These are phyloP conservation scores for Aphis gossypii DNA, from an alignment of 1,140 invertebrate species.

Conservation along the genomic window DNA sequence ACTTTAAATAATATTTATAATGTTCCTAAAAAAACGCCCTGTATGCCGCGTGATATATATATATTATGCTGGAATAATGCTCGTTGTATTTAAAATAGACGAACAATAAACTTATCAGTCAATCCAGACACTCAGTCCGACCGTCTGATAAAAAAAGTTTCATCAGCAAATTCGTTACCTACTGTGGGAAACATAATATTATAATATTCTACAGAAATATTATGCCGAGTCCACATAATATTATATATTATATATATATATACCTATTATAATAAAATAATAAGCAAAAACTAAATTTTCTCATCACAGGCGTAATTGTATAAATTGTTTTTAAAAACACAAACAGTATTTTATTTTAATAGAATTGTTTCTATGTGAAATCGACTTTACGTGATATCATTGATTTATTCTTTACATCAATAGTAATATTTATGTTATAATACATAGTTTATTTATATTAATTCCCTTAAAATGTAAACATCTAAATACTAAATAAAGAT, in stretches of 20 bases:
- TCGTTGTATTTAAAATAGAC: background rate
- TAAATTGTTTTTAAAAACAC: constrained; percentile 2
- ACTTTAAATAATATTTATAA: no score
- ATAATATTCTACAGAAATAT: background rate
- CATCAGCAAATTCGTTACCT: background rate
- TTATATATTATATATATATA: no score
- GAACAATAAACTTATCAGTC: background rate
- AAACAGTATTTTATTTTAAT: background rate
- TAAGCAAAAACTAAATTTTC: background rate
- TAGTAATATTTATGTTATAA: background rate
- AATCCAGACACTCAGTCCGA: background rate
- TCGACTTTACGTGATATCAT: background rate
- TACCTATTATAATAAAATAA: background rate
- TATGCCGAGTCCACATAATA: background rate
- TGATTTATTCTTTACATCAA: no score
- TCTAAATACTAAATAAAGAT: no score
- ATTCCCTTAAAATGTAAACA: no score
- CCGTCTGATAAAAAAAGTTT: background rate
- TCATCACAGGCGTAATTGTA: background rate
- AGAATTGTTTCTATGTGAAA: background rate
- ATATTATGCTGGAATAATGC: background rate
- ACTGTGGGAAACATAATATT: background rate
- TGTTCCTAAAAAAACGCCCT: no score
- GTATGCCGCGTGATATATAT: no score
- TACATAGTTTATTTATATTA: no score